Evolutionary conservation across 2,797 vertebrate genomes (phyloP), one percentile per base, ranked within the genome.

Genomic region (Alfaro cultratus): DNA sequence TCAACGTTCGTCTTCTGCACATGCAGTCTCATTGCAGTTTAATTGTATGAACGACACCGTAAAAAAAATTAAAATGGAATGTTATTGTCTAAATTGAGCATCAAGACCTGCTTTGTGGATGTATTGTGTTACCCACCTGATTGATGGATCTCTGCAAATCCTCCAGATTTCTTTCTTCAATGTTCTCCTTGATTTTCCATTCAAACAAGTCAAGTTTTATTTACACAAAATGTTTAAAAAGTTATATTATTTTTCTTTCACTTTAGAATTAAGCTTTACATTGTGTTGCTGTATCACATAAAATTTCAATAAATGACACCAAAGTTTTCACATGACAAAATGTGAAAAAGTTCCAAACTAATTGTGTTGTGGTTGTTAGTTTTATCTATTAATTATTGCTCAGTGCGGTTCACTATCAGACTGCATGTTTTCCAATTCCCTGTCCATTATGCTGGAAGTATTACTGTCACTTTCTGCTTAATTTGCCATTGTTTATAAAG

Each of bases 401-500:
- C 2, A 15, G 36, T 60, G 47, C 7, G 21, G 21, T 74, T 78
- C 21, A 45, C 78, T 76, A 4, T 70, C 46, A 23, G 7, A 43
- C 53, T 1, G 34, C 6, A n/a, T 9, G 21, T 23, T 39, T 47
- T 47, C 78, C 71, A 77, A 80, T 83, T 80, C 75, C 34, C 53
- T 85, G 70, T 78, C 75, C 62, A 73, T 60, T 75, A 71, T 64
- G 39, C 34, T 1, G 5, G 81, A 82, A 79, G 47, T 82, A 87
- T 87, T 68, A 29, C 12, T 26, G 71, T 53, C 75, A 64, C 73
- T 67, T 31, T 86, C 83, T 46, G 47, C 49, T 74, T 18, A 34
- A 36, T 75, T 82, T 78, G 74, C 41, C 49, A 78, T 75, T 87
- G 81, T 84, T 82, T 81, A 51, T 68, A 23, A 80, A 79, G 77